These are phyloP conservation scores for Cheilosia grossa DNA, from an alignment of 2,888 invertebrate species.

Conservation along the genomic window DNA sequence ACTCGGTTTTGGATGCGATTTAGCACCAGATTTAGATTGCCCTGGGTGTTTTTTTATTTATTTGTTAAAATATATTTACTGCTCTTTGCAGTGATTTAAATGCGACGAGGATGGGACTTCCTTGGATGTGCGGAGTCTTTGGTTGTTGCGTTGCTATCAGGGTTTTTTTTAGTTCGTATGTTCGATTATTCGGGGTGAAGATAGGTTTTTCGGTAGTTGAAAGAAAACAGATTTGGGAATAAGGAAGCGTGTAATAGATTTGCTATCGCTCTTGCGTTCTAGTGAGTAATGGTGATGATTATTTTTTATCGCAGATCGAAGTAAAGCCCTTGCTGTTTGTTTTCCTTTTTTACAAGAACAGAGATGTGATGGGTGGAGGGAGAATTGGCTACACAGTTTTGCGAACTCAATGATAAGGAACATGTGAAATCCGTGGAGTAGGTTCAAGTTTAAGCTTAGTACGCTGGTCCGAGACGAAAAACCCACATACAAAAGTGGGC, in stretches of 20 bases:
- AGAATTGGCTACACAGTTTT: no score
- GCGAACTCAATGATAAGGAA: no score
- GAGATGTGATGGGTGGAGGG: no score
- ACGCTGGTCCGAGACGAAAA: no score
- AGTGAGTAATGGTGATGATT: background rate
- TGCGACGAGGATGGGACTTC: background rate
- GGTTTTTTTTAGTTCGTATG: background rate
- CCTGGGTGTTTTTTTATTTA: conserved; percentile 15
- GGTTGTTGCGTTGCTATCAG: background rate
- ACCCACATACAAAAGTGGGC: no score
- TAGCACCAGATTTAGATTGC: conserved; percentile 10
- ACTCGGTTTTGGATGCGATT: conserved; percentile 45
- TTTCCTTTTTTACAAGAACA: no score
- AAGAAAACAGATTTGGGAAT: conserved; percentile 5
- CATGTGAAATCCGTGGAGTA: no score
- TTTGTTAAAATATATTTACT: conserved; percentile 61
- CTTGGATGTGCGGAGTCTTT: background rate
- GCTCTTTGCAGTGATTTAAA: conserved; percentile 25
- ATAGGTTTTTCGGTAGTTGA: background rate
- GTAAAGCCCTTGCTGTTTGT: no score
- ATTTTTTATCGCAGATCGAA: background rate
- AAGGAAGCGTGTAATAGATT: background rate
- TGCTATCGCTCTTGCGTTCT: background rate
- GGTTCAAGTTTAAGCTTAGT: no score
- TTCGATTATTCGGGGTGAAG: no score